A percentile compares a stretch with the other conserved stretches of the same genome.
Conservation (phyloP, 1,140 invertebrate genomes). For the Nasonia vitripennis region DNA sequence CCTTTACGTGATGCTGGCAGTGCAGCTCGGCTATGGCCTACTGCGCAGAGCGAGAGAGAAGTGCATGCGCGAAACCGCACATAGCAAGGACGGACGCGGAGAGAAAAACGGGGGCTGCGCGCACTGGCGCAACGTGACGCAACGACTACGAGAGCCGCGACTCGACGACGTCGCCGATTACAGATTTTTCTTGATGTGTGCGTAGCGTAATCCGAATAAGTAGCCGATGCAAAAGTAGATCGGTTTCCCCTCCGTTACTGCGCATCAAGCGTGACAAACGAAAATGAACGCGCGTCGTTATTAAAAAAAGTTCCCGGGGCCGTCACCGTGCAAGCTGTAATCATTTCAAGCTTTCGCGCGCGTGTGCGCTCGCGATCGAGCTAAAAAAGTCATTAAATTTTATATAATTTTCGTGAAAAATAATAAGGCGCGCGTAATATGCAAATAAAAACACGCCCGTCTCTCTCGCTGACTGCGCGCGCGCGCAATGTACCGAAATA, state of each 20-base stretch:
- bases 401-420: background rate
- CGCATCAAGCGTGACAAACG: background rate
- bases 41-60: background rate
- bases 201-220: too few relatives aligned
- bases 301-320: too few relatives aligned
- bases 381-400: background rate
- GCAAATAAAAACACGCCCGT: background rate
- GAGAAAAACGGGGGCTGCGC: background rate
- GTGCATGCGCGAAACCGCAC: background rate
- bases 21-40: too few relatives aligned
- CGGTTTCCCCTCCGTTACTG: background rate
- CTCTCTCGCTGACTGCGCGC: too few relatives aligned
- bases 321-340: too few relatives aligned
- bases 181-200: too few relatives aligned
- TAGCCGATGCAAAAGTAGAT: background rate
- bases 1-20: constrained; percentile 1
- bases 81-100: background rate
- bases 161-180: too few relatives aligned
- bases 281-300: background rate
- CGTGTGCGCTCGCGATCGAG: too few relatives aligned
- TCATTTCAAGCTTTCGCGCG: too few relatives aligned
- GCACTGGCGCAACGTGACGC: background rate
- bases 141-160: background rate
- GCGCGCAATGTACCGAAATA: background rate
- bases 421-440: background rate